Conservation (phyloP, 2,888 invertebrate genomes). For the Podotricha telesiphe region DNA sequence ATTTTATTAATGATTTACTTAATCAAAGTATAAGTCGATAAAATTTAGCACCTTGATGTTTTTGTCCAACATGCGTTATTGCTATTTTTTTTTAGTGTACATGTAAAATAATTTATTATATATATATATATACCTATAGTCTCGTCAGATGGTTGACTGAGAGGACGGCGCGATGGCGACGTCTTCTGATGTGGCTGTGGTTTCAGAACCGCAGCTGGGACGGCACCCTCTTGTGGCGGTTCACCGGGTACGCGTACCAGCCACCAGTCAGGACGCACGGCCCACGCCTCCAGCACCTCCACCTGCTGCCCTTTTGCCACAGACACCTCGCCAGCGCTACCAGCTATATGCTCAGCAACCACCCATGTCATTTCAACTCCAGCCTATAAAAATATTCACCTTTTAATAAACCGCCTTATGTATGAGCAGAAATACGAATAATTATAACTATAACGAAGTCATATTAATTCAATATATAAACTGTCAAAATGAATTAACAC, state of each 20-base stretch:
- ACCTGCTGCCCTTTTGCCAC: slow-evolving; percentile 97
- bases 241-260: slow-evolving; percentile 85
- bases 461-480: too few relatives aligned
- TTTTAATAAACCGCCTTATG: background rate
- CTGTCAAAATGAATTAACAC: too few relatives aligned
- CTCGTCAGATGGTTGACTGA: slow-evolving; percentile 73
- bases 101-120: too few relatives aligned
- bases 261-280: slow-evolving; percentile 87
- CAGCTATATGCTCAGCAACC: slow-evolving; percentile 92
- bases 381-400: slow-evolving; percentile 78
- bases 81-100: too few relatives aligned
- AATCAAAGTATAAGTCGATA: too few relatives aligned
- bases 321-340: slow-evolving; percentile 90
- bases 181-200: slow-evolving; percentile 74
- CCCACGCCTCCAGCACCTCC: slow-evolving; percentile 92
- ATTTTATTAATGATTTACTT: too few relatives aligned
- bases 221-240: slow-evolving; percentile 90
- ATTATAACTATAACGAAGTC: too few relatives aligned
- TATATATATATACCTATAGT: slow-evolving; percentile 61
- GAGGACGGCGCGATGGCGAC: slow-evolving; percentile 72
- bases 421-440: background rate
- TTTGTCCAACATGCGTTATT: too few relatives aligned
- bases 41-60: too few relatives aligned
- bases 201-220: slow-evolving; percentile 89
- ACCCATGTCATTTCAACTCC: slow-evolving; percentile 96